These are phyloP conservation scores for Phyllotreta cruciferae DNA, from an alignment of 2,888 invertebrate genomes.

Conservation along the genomic window DNA sequence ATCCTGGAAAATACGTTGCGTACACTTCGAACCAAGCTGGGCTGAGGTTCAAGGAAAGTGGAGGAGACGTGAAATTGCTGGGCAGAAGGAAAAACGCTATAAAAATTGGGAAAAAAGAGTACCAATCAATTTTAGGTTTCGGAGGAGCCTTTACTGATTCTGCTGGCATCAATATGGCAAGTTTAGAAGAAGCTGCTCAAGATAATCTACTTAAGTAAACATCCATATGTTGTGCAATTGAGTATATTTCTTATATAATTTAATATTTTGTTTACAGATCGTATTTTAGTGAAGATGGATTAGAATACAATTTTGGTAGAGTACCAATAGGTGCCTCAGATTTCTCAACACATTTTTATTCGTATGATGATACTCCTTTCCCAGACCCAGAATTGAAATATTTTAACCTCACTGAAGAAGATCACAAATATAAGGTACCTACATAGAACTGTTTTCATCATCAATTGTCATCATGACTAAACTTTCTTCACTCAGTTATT, in stretches of 20 bases:
- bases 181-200: conserved; percentile 64
- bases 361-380: conserved; percentile 67
- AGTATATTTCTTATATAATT: neutral
- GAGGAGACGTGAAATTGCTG: neutral
- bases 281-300: conserved; percentile 73
- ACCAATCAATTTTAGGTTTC: conserved; percentile 80
- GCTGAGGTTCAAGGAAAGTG: conserved; percentile 14
- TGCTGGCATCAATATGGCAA: conserved; percentile 73
- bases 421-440: conserved; percentile 56
- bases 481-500: conserved; percentile 9
- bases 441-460: neutral
- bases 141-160: conserved; percentile 83
- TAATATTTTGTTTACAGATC: conserved; percentile 35
- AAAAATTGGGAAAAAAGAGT: conserved; percentile 43
- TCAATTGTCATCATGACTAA: neutral
- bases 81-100: neutral
- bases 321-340: conserved; percentile 87
- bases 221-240: neutral
- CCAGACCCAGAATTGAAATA: conserved; percentile 65
- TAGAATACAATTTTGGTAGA: conserved; percentile 80
- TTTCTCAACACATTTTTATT: conserved; percentile 82
- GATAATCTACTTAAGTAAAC: conserved; percentile 63
- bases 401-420: conserved; percentile 74
- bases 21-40: conserved; percentile 19
- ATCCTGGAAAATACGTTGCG: neutral